A percentile compares a stretch with the other conserved stretches of the same genome.
phyloP scores from a whole-genome alignment of 2,888 invertebrate species.

The Poecilus cupreus region DNA sequence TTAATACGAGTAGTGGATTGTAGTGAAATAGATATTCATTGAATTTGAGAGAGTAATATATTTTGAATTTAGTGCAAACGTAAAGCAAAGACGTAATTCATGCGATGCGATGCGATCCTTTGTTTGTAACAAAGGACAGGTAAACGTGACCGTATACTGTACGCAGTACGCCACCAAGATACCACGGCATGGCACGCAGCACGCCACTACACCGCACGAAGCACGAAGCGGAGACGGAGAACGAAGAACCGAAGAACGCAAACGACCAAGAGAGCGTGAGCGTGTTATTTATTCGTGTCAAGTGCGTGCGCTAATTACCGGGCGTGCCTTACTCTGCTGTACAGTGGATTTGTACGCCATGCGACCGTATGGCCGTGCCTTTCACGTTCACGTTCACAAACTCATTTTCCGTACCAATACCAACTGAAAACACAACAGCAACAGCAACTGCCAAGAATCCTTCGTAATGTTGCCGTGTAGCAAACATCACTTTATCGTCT shows the following conservation, averaged over 20 bases:
- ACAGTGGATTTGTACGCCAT: background rate
- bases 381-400: conserved; percentile 51
- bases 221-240: background rate
- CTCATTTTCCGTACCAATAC: conserved; percentile 33
- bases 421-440: conserved; percentile 2
- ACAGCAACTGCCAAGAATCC: conserved; percentile 42
- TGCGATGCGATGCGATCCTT: conserved; percentile 44
- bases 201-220: background rate
- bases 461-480: conserved; percentile 58
- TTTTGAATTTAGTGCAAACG: no score
- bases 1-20: background rate
- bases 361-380: conserved; percentile 13
- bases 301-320: conserved; percentile 58
- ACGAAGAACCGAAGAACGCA: no score
- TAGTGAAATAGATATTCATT: no score
- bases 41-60: no score
- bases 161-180: background rate
- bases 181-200: background rate
- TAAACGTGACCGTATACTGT: background rate
- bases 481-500: conserved; percentile 58
- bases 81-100: background rate
- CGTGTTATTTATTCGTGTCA: conserved; percentile 59
- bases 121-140: conserved; percentile 51
- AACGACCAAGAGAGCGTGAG: conserved; percentile 47
- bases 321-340: conserved; percentile 47